These are phyloP conservation scores for Melanotaenia maccullochi DNA, from an alignment of 2,797 vertebrate genomes.

Conservation along the genomic window DNA sequence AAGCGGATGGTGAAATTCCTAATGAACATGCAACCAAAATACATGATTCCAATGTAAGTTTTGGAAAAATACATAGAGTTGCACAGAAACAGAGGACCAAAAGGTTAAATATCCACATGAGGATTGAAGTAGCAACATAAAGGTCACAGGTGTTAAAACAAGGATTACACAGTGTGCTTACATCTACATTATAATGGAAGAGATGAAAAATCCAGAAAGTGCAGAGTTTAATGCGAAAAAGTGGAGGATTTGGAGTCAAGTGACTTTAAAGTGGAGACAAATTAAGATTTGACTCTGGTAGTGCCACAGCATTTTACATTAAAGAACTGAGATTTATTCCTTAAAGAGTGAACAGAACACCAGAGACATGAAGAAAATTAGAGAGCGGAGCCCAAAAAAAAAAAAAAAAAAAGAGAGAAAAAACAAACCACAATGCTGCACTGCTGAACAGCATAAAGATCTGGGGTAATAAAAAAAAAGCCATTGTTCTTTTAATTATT, in stretches of 20 bases:
- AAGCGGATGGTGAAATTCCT: constrained; percentile 97
- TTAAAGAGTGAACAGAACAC: constrained; percentile 9
- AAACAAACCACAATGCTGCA: not conserved
- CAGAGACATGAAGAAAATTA: constrained; percentile 15
- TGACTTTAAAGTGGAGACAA: not conserved
- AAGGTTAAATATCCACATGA: not conserved
- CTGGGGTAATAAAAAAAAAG: constrained; percentile 3
- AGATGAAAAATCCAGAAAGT: not conserved
- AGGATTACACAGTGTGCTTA: constrained; percentile 18
- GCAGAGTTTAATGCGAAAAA: not conserved
- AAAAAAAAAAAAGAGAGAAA: too few relatives aligned
- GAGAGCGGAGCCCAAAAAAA: constrained; percentile 1
- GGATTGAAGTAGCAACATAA: not conserved
- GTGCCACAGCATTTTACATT: not conserved
- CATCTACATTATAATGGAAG: constrained; percentile 1
- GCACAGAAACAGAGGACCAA: not conserved
- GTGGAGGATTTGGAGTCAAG: not conserved
- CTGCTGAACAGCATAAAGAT: constrained; percentile 25
- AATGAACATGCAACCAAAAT: constrained; percentile 27
- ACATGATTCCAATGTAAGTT: constrained; percentile 14
- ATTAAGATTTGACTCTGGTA: not conserved
- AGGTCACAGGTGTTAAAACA: constrained; percentile 26
- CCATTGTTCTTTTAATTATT: constrained; percentile 56
- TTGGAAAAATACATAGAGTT: not conserved
- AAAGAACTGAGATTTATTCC: not conserved